These are phyloP conservation scores for Mechanitis mazaeus DNA, from an alignment of 2,888 invertebrate species.

Conservation along the genomic window DNA sequence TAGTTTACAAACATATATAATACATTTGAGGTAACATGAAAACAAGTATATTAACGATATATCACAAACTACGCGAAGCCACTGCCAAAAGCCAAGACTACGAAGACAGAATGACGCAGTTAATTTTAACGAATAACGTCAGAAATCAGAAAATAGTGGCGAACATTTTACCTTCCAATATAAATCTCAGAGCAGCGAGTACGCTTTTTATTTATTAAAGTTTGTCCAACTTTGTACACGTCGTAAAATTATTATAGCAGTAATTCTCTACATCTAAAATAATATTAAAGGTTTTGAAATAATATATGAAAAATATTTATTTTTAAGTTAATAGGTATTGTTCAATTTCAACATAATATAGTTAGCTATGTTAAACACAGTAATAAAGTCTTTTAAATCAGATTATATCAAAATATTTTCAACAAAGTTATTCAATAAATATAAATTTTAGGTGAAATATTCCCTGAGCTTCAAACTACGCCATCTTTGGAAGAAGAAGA, in stretches of 20 bases:
- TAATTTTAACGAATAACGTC: conserved; percentile 25
- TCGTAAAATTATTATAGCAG: conserved; percentile 15
- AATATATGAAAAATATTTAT: not conserved
- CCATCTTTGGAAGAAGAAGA: conserved; percentile 53
- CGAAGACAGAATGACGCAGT: conserved; percentile 24
- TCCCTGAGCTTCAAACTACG: conserved; percentile 60
- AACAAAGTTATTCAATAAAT: not conserved
- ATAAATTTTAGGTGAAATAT: conserved; percentile 54
- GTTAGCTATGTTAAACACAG: not conserved
- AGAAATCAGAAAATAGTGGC: conserved; percentile 24
- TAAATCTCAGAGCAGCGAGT: conserved; percentile 22
- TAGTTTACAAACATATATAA: no score
- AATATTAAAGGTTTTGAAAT: not conserved
- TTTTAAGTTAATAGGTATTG: not conserved
- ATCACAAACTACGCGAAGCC: conserved; percentile 14
- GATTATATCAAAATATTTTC: not conserved
- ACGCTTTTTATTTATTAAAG: conserved; percentile 26
- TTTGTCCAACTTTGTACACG: conserved; percentile 18
- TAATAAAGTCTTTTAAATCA: not conserved
- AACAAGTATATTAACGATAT: conserved; percentile 22
- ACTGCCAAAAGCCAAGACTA: conserved; percentile 21
- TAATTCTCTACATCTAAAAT: conserved; percentile 10
- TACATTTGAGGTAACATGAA: not conserved
- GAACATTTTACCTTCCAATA: conserved; percentile 23
- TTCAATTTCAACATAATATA: no score